Evolutionary conservation across 2,113 vertebrate species (phyloP), one percentile per base, ranked within the genome.

Genomic region (Echinops telfairi): DNA sequence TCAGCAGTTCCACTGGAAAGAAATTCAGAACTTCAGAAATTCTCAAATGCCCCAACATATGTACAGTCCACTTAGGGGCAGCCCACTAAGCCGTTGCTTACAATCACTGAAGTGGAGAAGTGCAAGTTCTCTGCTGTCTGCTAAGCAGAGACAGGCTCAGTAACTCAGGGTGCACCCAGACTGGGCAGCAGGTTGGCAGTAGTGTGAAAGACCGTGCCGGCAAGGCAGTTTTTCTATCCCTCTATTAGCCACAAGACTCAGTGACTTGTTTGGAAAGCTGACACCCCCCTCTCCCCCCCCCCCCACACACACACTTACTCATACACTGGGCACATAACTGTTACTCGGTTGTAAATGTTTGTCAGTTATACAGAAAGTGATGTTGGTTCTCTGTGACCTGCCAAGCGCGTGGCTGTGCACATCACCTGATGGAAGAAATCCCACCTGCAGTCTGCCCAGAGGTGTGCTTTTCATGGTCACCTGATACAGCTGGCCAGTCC

Each of bases 1-100:
- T 57, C 29, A 62, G 31, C 68, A 75, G 0, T 60, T 40, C 33
- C 73, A 47, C 29, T 64, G 53, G 15, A 1, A 38, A 81, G 78
- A 93, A 70, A 66, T 77, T 77, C 17, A 92, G 68, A 80, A 76
- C 82, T 92, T 87, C 58, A 92, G 68, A 80, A 76, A 75, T 92
- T 87, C 58, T 89, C 80, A 71, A 83, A 47, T 77, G 47, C 17
- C 33, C 17, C 70, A 70, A 77, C 33, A 29, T 33, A 33, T 43
- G n/a, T 40, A 40, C 40, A 40, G 40, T 40, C 40, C n/a, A n/a
- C n/a, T n/a, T 68, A 36, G 60, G 1, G 4, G 68, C 15, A 57
- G 43, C 38, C 43, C 62, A 23, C 8, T 33, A 7, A 70, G 1
- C 43, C 23, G 19, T 70, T 93, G 60, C 77, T 62, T 82, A 2